A percentile compares a stretch with the other conserved stretches of the same genome.
Evolutionary conservation across 2,113 vertebrate species (phyloP).

Genomic region (Excalfactoria chinensis): DNA sequence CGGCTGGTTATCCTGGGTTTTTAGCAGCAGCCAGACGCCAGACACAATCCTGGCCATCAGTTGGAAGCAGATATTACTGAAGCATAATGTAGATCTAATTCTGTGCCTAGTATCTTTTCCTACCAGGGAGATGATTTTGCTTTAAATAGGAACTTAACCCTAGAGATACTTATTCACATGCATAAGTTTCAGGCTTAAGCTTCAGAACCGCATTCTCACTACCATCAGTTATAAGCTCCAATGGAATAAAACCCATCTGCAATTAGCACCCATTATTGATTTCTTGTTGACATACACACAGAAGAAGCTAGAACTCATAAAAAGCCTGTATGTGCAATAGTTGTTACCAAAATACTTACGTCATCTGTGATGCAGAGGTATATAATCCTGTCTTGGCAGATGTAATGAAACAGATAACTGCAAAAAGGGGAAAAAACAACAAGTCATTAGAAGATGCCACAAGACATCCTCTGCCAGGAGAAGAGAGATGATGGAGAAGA

Average conservation of each 20-base stretch:
- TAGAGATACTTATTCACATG: neutral
- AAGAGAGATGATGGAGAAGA: neutral
- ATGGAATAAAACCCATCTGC: neutral
- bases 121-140: neutral
- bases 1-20: neutral
- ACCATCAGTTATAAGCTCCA: neutral
- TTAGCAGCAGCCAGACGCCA: neutral
- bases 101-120: neutral
- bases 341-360: slow-evolving; percentile 83
- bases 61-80: neutral
- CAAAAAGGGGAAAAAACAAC: slow-evolving; percentile 17
- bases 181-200: neutral
- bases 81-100: neutral
- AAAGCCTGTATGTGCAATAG: neutral
- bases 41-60: neutral
- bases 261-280: neutral
- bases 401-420: slow-evolving; percentile 98
- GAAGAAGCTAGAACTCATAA: neutral
- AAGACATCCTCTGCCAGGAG: neutral
- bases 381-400: slow-evolving; percentile 98
- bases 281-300: neutral
- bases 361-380: slow-evolving; percentile 99
- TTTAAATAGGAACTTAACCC: neutral
- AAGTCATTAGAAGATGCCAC: neutral
- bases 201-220: neutral